Evolutionary conservation across 2,888 invertebrate genomes (phyloP).

Genomic region (Aelia acuminata): DNA sequence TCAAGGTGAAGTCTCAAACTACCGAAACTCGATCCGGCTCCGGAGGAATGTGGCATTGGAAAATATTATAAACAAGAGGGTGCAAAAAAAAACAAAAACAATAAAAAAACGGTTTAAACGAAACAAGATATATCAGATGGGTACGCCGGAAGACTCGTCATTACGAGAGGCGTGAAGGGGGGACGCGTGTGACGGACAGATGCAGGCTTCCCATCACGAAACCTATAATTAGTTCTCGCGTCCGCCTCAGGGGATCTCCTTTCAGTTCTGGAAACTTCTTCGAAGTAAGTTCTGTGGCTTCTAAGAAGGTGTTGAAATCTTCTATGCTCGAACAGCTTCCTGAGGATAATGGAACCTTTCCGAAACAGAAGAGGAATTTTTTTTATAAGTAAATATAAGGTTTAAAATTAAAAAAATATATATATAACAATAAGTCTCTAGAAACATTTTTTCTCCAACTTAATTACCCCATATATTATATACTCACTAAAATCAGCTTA

Average conservation of each 20-base stretch:
- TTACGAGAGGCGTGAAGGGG: background rate
- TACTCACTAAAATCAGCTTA: too few relatives aligned
- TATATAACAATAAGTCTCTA: too few relatives aligned
- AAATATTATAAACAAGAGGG: background rate
- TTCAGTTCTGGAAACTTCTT: background rate
- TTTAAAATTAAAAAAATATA: too few relatives aligned
- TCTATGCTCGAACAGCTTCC: background rate
- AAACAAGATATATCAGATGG: background rate
- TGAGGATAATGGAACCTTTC: background rate
- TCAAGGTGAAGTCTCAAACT: conserved; percentile 12
- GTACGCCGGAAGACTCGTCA: background rate
- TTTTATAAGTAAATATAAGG: too few relatives aligned
- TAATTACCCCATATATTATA: too few relatives aligned
- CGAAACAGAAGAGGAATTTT: background rate
- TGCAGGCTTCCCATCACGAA: background rate
- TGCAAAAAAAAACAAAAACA: background rate
- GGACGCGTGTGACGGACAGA: background rate
- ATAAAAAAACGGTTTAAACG: background rate
- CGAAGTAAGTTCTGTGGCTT: background rate
- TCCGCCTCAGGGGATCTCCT: background rate
- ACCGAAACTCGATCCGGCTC: background rate
- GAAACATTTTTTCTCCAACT: too few relatives aligned
- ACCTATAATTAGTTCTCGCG: background rate
- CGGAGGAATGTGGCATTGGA: conserved; percentile 10
- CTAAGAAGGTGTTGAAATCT: background rate